A percentile compares a stretch with the other conserved stretches of the same genome.
Evolutionary conservation across 2,888 invertebrate species (phyloP).

Genomic region (Anoncus sp.): DNA sequence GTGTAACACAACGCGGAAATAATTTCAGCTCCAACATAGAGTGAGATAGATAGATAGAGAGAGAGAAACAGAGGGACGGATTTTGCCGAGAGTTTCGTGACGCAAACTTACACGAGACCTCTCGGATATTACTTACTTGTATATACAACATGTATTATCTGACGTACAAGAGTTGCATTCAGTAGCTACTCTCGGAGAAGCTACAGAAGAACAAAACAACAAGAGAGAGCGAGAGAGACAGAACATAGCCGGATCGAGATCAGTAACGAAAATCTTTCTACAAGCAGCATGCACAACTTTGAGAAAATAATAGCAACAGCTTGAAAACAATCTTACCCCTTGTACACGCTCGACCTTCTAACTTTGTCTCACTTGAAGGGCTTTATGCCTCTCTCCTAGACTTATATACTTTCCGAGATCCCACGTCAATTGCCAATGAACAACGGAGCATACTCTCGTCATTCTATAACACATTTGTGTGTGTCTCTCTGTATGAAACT

Average conservation of each 20-base stretch:
- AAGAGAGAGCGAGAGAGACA: not conserved
- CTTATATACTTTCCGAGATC: too few relatives aligned
- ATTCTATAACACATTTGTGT: too few relatives aligned
- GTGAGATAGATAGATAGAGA: not conserved
- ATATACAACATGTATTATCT: slow-evolving; percentile 1
- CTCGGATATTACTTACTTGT: slow-evolving; percentile 25
- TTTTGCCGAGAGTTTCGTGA: slow-evolving; percentile 37
- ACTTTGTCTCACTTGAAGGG: too few relatives aligned
- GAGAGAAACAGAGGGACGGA: not conserved
- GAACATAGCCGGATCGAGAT: slow-evolving; percentile 26
- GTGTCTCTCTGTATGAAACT: slow-evolving; percentile 30
- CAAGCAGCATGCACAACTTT: slow-evolving; percentile 1
- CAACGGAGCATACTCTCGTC: not conserved
- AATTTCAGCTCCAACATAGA: slow-evolving; percentile 17
- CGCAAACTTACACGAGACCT: slow-evolving; percentile 38
- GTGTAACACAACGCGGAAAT: slow-evolving; percentile 41
- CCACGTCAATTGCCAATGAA: slow-evolving; percentile 5
- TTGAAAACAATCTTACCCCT: too few relatives aligned
- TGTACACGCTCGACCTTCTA: too few relatives aligned
- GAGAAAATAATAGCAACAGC: too few relatives aligned
- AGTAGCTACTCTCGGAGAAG: slow-evolving; percentile 8
- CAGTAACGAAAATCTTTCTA: slow-evolving; percentile 23
- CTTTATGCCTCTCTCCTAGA: too few relatives aligned
- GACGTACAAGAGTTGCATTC: slow-evolving; percentile 33
- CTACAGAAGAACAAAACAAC: slow-evolving; percentile 5